Evolutionary conservation across 1,140 invertebrate species (phyloP).

Genomic region (Metopolophium dirhodum): DNA sequence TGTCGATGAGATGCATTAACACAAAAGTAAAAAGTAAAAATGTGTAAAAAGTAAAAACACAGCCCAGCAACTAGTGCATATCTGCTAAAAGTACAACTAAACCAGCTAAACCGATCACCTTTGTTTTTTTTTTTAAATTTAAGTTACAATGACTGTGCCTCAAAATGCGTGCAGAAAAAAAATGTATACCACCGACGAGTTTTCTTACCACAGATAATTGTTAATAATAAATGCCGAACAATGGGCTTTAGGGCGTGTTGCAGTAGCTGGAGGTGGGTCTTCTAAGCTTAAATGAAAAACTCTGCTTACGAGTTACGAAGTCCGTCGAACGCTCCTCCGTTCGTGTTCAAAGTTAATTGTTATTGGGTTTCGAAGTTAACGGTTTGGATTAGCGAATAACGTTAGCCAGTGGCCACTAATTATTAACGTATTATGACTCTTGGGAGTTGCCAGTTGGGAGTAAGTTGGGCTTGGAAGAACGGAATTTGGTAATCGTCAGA

Average conservation of each 20-base stretch:
- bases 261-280: not conserved
- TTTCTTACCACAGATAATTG: not conserved
- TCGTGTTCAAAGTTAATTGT: not conserved
- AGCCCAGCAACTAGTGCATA: not conserved
- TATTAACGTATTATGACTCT: too few species aligned
- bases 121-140: too few species aligned
- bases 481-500: too few species aligned
- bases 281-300: not conserved
- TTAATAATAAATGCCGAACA: not conserved
- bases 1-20: too few species aligned
- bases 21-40: too few species aligned
- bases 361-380: not conserved
- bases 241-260: not conserved
- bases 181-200: not conserved
- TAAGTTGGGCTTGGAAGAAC: too few species aligned
- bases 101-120: too few species aligned
- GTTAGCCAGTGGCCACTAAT: too few species aligned
- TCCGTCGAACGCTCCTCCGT: not conserved
- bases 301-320: not conserved
- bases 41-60: not conserved
- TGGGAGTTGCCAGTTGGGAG: too few species aligned
- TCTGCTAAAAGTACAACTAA: not conserved
- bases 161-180: not conserved
- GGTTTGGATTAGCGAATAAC: not conserved
- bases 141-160: too few species aligned